A percentile compares a stretch with the other conserved stretches of the same genome.
phyloP scores from a whole-genome alignment of 2,113 vertebrate genomes.

The Rynchops niger region DNA sequence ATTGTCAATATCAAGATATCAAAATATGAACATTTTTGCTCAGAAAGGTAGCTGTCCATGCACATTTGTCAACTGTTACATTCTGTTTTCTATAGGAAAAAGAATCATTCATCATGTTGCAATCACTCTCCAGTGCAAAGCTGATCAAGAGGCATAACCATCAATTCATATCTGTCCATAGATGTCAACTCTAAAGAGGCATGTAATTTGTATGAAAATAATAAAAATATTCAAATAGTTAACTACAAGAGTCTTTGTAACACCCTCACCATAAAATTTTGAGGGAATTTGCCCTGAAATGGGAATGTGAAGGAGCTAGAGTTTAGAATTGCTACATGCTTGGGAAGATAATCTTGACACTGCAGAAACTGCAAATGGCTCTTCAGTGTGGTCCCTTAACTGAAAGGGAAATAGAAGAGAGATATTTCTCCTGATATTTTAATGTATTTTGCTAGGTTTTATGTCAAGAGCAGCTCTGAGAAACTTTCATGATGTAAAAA shows the following conservation, averaged over 20 bases:
- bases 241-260: not conserved
- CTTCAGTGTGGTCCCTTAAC: not conserved
- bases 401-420: not conserved
- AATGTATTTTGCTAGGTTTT: not conserved
- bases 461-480: not conserved
- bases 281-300: not conserved
- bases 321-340: not conserved
- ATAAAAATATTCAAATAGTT: not conserved
- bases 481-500: not conserved
- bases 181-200: not conserved
- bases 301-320: not conserved
- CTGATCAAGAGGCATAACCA: constrained; percentile 11
- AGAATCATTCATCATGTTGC: constrained; percentile 34
- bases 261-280: not conserved
- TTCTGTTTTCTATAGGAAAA: constrained; percentile 21
- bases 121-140: constrained; percentile 23
- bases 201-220: not conserved
- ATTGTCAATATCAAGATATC: not conserved
- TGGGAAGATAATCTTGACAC: not conserved
- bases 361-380: not conserved
- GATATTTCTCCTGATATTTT: not conserved
- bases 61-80: constrained; percentile 31
- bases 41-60: constrained; percentile 3
- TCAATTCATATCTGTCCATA: constrained; percentile 29
- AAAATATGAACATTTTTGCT: not conserved